Conservation (phyloP, 30 jellyfish, hydroid and myxozoan species). For the Pelagia noctiluca region DNA sequence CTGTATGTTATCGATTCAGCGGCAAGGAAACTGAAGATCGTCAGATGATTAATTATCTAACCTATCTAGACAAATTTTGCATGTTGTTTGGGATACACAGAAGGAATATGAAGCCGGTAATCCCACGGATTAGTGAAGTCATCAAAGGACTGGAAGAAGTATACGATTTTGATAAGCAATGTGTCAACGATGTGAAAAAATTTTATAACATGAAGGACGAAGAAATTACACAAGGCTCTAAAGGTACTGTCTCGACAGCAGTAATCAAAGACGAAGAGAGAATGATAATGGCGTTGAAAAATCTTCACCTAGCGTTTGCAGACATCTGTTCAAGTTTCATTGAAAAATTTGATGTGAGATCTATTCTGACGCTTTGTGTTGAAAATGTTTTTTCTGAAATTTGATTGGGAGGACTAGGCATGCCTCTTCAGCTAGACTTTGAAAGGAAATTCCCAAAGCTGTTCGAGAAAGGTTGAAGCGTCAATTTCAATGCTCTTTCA, state of each 20-base stretch:
- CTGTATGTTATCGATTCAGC: constrained; percentile 34
- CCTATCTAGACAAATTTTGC: constrained; percentile 18
- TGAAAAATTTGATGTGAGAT: constrained; percentile 40
- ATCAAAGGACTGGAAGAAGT: constrained; percentile 33
- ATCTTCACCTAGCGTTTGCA: constrained; percentile 29
- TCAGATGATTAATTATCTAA: constrained; percentile 12
- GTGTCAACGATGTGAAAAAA: constrained; percentile 26
- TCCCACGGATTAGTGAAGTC: constrained; percentile 13
- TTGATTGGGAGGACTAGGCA: constrained; percentile 34
- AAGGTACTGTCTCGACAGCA: constrained; percentile 47
- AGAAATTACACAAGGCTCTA: constrained; percentile 34
- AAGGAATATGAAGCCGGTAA: constrained; percentile 25
- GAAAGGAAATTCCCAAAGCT: constrained; percentile 46
- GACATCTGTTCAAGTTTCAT: constrained; percentile 28
- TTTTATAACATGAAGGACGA: constrained; percentile 39
- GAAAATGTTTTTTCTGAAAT: constrained; percentile 32
- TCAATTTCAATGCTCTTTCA: constrained; percentile 44
- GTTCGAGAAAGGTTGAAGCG: constrained; percentile 42
- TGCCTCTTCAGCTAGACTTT: constrained; percentile 51
- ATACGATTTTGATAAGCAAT: constrained; percentile 19
- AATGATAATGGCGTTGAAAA: constrained; percentile 22
- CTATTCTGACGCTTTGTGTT: constrained; percentile 31
- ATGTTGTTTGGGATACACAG: constrained; percentile 25
- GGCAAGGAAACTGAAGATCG: constrained; percentile 13
- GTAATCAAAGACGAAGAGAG: constrained; percentile 38